These are phyloP conservation scores for Campoletis raptor DNA, from an alignment of 2,888 invertebrate genomes.

Conservation along the genomic window DNA sequence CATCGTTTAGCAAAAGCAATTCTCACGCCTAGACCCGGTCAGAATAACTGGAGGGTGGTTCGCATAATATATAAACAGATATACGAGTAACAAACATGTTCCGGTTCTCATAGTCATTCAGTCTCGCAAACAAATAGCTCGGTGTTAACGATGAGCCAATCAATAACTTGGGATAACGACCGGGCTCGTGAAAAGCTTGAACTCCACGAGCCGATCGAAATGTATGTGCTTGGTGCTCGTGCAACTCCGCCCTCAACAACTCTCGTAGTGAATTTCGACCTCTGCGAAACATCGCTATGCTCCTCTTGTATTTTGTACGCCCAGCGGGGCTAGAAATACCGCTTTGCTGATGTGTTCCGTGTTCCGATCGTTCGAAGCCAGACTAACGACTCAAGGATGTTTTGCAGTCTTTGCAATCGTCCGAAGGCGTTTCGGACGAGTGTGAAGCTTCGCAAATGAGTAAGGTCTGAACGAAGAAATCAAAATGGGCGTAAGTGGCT, in stretches of 20 bases:
- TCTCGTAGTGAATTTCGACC: conserved; percentile 66
- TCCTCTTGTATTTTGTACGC: conserved; percentile 22
- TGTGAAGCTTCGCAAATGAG: conserved; percentile 61
- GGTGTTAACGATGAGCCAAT: conserved; percentile 81
- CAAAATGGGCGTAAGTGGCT: conserved; percentile 68
- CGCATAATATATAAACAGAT: neutral
- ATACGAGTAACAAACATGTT: conserved; percentile 66
- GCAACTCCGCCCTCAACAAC: conserved; percentile 80
- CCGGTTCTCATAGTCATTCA: conserved; percentile 79
- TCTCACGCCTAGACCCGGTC: conserved; percentile 4
- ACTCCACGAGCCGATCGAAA: conserved; percentile 74
- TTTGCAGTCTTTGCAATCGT: conserved; percentile 46
- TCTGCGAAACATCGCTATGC: conserved; percentile 60
- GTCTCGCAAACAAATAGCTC: conserved; percentile 75
- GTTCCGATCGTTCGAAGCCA: conserved; percentile 69
- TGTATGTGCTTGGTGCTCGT: conserved; percentile 60
- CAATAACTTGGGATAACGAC: conserved; percentile 83
- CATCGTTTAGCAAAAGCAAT: conserved; percentile 28
- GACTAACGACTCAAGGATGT: conserved; percentile 71
- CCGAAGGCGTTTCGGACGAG: conserved; percentile 48
- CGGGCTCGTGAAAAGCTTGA: conserved; percentile 74
- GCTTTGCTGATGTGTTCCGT: conserved; percentile 63
- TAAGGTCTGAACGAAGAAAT: conserved; percentile 51
- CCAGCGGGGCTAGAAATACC: conserved; percentile 51
- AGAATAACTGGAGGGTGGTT: neutral